Evolutionary conservation across 2,888 invertebrate genomes (phyloP), one percentile per base, ranked within the genome.

Genomic region (Limenitis camilla): DNA sequence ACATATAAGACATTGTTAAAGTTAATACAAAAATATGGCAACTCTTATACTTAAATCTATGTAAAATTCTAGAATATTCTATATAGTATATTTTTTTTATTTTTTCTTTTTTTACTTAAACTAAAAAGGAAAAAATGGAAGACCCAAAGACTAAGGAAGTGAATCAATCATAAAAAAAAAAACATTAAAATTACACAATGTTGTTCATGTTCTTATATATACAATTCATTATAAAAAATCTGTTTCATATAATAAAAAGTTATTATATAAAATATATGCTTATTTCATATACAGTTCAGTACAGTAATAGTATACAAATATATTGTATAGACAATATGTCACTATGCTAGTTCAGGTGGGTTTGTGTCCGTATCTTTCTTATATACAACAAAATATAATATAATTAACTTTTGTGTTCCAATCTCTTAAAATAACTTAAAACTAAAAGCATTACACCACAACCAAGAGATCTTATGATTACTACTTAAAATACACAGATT

Each of bases 291-390:
- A 38, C 11, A 38, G n/a, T 42, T 11, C 36, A 38, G 35, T 45
- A 36, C 45, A 10, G 41, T 52, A 49, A 52, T 50, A 58, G 43
- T 58, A 59, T 56, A 52, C 53, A 55, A 58, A 55, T 55, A 55
- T 51, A 54, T 56, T 46, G 35, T 46, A 51, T 48, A 31, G 33
- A 46, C 29, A n/a, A n/a, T 43, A 46, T 52, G 65, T 70, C 53
- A 69, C 69, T 79, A 81, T 64, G 59, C 83, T 83, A 70, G 68
- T 78, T 58, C 76, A 74, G 86, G 85, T 84, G 86, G 86, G 85
- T 74, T 75, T 71, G 59, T 82, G 86, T 86, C 86, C 86, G 86
- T 85, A 75, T 76, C 69, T 69, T 65, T 52, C 67, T 73, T 71
- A 76, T 71, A 63, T 78, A 74, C 72, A 76, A 61, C 58, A 11